Evolutionary conservation across 1,140 invertebrate genomes (phyloP), one percentile per base, ranked within the genome.

Genomic region (Lithobius niger): DNA sequence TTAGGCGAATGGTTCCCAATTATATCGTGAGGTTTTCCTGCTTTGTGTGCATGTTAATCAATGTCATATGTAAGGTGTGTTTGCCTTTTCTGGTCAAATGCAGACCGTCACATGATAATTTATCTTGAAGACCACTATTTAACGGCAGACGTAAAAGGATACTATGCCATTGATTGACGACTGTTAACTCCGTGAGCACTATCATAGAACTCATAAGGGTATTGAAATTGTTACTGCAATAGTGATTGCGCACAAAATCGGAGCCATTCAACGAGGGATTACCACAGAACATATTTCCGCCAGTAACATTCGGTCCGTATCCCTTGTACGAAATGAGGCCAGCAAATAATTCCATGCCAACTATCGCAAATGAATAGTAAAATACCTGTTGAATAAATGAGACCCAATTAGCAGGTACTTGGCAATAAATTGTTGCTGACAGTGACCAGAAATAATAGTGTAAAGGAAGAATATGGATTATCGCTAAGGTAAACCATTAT

Each of bases 161-260:
- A 74, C 73, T 71, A 68, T 77, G 75, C 76, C 76, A 77, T 59
- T 77, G 76, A 62, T 77, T 77, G 47, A 77, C 76, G 26, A 77
- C 74, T 43, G 70, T 75, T 2, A 77, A 64, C 56, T 76, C 74
- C 66, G 76, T 75, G 44, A 77, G 62, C 1, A 76, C 56, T 13
- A 77, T 71, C 53, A 77, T 62, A 15, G 75, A 64, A 49, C 67
- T 67, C 6, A 71, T 47, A 49, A 77, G 65, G 54, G 74, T 66
- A 54, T 76, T 76, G 61, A 77, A 77, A 62, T 77, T 77, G 62
- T 76, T 76, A 55, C 67, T 72, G 61, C 76, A 77, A 63, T 76
- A 77, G 10, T 69, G 66, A 24, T 61, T 61, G 27, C 61, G 64
- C 60, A 59, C 61, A 63, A 75, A 76, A 24, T 65, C 63, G 1